Evolutionary conservation across 2,113 vertebrate genomes (phyloP), one percentile per base, ranked within the genome.

Genomic region (Taxidea taxus): DNA sequence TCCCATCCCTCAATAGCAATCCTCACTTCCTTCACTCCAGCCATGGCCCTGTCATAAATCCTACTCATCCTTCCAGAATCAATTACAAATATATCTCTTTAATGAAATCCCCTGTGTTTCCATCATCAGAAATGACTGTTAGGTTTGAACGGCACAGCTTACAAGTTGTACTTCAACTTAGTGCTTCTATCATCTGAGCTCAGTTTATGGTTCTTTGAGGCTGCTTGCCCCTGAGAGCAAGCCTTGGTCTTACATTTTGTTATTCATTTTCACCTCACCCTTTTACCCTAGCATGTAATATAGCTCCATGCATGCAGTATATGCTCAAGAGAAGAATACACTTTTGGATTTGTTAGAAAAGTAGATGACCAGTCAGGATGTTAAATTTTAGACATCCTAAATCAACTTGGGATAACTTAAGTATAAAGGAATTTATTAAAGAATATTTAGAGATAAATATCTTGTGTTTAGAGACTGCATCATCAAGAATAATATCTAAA

Each of bases 291-390:
- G 58, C 39, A 91, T 0, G 9, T 47, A 58, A n/a, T 31, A 8
- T 18, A 39, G 27, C 27, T 56, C 20, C 44, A 12, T 66, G 6
- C 2, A 34, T 2, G n/a, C 37, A 54, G 81, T 37, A 82, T 68
- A 49, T 10, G 9, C 4, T 92, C 56, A 64, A 64, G 6, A 86
- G 18, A 16, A 51, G 47, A 78, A 92, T 72, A 34, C 9, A 3
- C 4, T 64, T 92, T 66, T 7, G 13, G 21, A 66, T 74, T 74
- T 94, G 13, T 92, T 66, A 92, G 72, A 84, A 86, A 94, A 4
- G 44, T 58, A 58, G 27, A 44, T 44, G 20, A 74, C n/a, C 58
- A 47, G 23, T 31, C 18, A 78, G 56, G 10, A 21, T 58, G 83
- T 31, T 90, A 58, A 56, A 66, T 44, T 72, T 96, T 78, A 80